A percentile compares a stretch with the other conserved stretches of the same genome.
phyloP scores from a whole-genome alignment of 2,888 invertebrate genomes.

The Oscheius onirici region DNA sequence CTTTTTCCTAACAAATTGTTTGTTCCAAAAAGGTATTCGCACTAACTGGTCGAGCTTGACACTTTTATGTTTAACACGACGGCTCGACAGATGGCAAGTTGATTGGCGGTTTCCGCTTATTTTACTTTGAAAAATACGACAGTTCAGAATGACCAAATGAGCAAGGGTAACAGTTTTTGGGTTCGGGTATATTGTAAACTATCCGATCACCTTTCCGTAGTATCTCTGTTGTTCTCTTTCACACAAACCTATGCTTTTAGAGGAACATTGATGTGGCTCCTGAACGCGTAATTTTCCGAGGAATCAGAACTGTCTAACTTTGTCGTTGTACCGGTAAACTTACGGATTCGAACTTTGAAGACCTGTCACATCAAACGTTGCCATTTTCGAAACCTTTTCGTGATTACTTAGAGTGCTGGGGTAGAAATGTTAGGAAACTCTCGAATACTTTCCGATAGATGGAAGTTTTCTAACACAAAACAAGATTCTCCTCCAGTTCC shows the following conservation, averaged over 20 bases:
- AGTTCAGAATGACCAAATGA: neutral
- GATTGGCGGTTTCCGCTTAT: constrained; percentile 5
- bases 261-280: constrained; percentile 6
- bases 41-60: constrained; percentile 9
- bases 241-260: neutral
- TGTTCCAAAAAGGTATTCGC: neutral
- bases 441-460: no score
- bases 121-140: neutral
- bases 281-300: no score
- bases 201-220: neutral
- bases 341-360: no score
- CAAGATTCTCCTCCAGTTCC: no score
- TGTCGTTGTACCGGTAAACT: no score
- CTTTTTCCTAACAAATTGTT: no score
- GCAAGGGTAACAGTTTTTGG: neutral
- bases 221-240: neutral
- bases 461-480: neutral
- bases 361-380: no score
- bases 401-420: no score
- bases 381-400: no score
- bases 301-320: no score
- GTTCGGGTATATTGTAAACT: neutral
- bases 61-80: constrained; percentile 12
- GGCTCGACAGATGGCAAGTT: constrained; percentile 34
- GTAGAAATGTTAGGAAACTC: no score